Base-by-base conservation (phyloP, 1,140 invertebrate species). In the Monomorium pharaonis region DNA sequence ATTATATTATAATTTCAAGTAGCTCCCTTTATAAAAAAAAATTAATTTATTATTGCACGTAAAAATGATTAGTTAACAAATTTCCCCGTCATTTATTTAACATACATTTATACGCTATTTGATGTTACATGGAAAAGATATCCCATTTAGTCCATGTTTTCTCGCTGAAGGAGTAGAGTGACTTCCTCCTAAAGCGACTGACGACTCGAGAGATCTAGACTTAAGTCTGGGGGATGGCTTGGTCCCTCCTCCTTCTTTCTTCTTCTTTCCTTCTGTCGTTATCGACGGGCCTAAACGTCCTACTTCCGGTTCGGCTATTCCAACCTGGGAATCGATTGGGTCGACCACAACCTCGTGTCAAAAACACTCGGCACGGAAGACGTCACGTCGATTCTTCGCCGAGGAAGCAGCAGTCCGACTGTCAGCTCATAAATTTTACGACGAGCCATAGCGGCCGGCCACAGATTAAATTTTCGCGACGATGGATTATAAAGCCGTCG, bases 291-390 rank as follows among this genome's bases (percentile, higher is more conserved):
- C 87, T 89, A 89, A 89, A 86, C 67, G 84, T 67, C 51, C 88
- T 83, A 89, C 84, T 89, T 89, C 84, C 87, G 87, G 58, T 89
- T 89, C 77, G 87, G 51, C 84, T 89, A 67, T 89, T 84, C 44
- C 60, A 75, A 63, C 69, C 33, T 56, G 60, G 65, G 65, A 1
- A 89, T 89, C 87, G 87, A 89, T 89, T 63, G 60, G 84, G 47
- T 56, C 76, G 76, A 62, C 76, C 77, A 42, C n/a, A n/a, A n/a
- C 49, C 77, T 89, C 76, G 65, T 88, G 84, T 89, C 87, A 89
- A 89, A 89, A 89, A 89, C 84, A 89, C 87, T 86, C 77, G 76
- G 49, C 76, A 63, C 30, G 72, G 70, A 89, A 88, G 87, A 89
- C 56, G 58, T 49, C 84, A 65, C 54, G 69, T 84, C 65, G 65